Evolutionary conservation across 2,113 vertebrate genomes (phyloP), one percentile per base, ranked within the genome.

Genomic region (Calypte anna): DNA sequence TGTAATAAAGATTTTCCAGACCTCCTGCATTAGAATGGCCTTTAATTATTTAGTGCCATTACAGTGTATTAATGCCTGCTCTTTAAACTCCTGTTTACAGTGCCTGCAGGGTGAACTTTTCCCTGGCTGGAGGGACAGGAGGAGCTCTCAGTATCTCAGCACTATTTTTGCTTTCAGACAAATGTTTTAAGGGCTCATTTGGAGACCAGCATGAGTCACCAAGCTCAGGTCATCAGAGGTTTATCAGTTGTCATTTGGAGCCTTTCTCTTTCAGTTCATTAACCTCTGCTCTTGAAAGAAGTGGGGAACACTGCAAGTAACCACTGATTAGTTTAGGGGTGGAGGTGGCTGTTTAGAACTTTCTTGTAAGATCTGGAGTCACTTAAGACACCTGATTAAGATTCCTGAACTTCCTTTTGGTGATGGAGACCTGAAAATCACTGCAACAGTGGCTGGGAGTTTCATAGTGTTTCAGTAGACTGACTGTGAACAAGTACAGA

Each of bases 1-100:
- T 69, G 70, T 66, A 90, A 91, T 54, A 90, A 90, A 14, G n/a
- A 76, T 94, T 82, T 82, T 90, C 63, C 92, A 94, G 70, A 80
- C 63, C 90, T 96, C 59, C 88, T 80, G 82, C 67, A 28, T 36
- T 76, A 80, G 40, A 93, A 93, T 16, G 59, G 67, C 51, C 44
- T 82, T 91, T 70, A 96, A 95, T 92, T 92, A 89, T 85, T 92
- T 58, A 94, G 46, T 28, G 55, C 59, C 59, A 38, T 82, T 90
- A 20, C n/a, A 20, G 38, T 8, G 28, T 53, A 54, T 53, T 59
- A 93, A 69, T 36, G 79, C 10, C 86, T 79, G 78, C 77, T 79
- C 86, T 86, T 73, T n/a, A 79, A 89, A 79, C 62, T 92, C 43
- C 69, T 30, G 54, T 62, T 84, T 77, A 30, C 82, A 70, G 75